Evolutionary conservation across 2,797 vertebrate genomes (phyloP), one percentile per base, ranked within the genome.

Genomic region (Novumbra hubbsi): DNA sequence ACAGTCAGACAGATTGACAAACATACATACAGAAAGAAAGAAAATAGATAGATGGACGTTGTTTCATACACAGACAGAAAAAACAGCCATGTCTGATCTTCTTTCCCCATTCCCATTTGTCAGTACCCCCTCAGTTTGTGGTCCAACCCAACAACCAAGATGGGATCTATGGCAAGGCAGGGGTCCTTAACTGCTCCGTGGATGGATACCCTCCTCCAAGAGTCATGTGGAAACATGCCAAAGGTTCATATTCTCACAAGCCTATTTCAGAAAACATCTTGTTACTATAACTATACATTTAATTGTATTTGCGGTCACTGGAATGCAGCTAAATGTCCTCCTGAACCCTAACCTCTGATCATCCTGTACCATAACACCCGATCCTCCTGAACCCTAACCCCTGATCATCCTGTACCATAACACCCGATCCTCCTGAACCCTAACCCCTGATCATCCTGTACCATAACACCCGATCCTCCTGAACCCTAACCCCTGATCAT

Each of bases 101-200:
- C 11, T 50, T 38, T 55, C 3, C 15, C 78, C 9, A 64, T 52
- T 67, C 19, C 63, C 60, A 45, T 45, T 55, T 21, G n/a, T 1
- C 87, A 99, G 97, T 99, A 76, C 97, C 98, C 30, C 98, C 98
- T 81, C 94, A 97, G 28, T 99, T 98, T 48, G 95, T 98, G 87
- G 98, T 99, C 60, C 98, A 99, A 75, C 98, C 98, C 81, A 98
- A 99, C 91, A 99, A 99, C 87, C 98, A 99, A 86, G 97, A 99
- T 11, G 98, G 98, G 75, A 99, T 99, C 87, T 99, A 99, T 0
- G 97, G 98, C 49, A 99, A 98, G 85, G 96, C 97, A 0, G 98
- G 96, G 1, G 96, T 99, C 87, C 91, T 99, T 24, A 99, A 99
- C 87, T 99, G 98, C 79, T 99, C 98, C 0, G 98, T 99, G 16